Base-by-base conservation (phyloP, 2,797 vertebrate genomes). In the Apogon talboti region DNA sequence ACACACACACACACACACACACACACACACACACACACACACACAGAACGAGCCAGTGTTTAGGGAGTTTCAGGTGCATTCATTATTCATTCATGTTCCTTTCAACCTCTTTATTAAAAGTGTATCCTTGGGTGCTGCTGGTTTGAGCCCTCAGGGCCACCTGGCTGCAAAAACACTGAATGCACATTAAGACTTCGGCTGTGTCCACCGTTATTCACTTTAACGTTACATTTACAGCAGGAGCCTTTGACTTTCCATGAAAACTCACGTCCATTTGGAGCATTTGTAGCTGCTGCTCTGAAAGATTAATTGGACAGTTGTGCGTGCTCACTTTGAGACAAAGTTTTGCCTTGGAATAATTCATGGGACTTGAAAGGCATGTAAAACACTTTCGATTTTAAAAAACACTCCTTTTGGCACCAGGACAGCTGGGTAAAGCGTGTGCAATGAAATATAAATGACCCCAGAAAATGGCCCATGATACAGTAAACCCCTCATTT, bases 381-480 rank as follows among this genome's bases (percentile, higher is more conserved):
- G 81, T 84, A 79, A 89, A 90, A 90, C 50, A 83, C 78, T 76
- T 78, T 82, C 44, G 43, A 81, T 87, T 78, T 52, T 64, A 66
- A 64, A 82, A 78, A 66, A 65, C 48, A 44, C 33, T 28, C 45
- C 68, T 35, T 55, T 18, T 62, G 42, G 37, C 24, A 16, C 53
- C 21, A 7, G 37, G 62, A 66, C 57, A 15, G 44, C 33, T 40
- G 33, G 21, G 40, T 61, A 18, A 81, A 81, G 63, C 56, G 59
- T 47, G 66, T n/a, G 11, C 3, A 11, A 84, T 92, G 40, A 93
- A 93, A 90, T 82, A 92, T 92, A 63, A 45, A 92, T 91, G 86
- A 86, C 8, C 41, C 37, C 12, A 57, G 58, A 61, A 78, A 64
- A 70, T 1, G 2, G 35, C 19, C 3, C n/a, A 47, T 40, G 60